Conservation (phyloP, 2,888 invertebrate species). For the Rhynchonema sp. region DNA sequence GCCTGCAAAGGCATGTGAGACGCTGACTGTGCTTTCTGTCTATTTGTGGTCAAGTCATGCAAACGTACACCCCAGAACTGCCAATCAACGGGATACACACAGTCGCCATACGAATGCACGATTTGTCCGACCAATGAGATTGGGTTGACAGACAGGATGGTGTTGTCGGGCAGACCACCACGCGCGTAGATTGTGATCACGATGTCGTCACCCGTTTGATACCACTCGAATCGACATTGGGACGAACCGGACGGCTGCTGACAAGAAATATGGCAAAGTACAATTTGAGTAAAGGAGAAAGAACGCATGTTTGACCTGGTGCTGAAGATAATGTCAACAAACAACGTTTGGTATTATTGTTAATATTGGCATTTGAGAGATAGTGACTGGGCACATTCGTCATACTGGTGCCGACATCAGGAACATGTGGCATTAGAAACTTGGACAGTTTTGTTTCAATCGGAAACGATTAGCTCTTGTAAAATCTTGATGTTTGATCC, state of each 20-base stretch:
- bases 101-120: slow-evolving; percentile 31
- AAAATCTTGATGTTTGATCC: too few relatives aligned
- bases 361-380: too few relatives aligned
- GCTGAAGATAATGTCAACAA: too few relatives aligned
- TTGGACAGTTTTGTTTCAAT: too few relatives aligned
- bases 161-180: slow-evolving; percentile 54
- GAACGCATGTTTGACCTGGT: too few relatives aligned
- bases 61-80: slow-evolving; percentile 53
- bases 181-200: slow-evolving; percentile 76
- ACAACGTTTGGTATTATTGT: too few relatives aligned
- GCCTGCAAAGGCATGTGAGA: slow-evolving; percentile 39
- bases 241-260: not conserved
- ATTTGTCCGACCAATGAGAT: slow-evolving; percentile 34
- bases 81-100: slow-evolving; percentile 51
- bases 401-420: too few relatives aligned
- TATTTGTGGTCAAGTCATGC: not conserved
- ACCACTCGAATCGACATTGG: slow-evolving; percentile 1
- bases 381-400: too few relatives aligned
- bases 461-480: too few relatives aligned
- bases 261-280: too few relatives aligned
- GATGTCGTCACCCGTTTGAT: slow-evolving; percentile 51
- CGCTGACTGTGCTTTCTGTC: not conserved
- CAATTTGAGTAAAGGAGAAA: too few relatives aligned
- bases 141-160: slow-evolving; percentile 54
- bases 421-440: too few relatives aligned